Evolutionary conservation across 2,888 invertebrate species (phyloP).

Genomic region (Gari tellinella): DNA sequence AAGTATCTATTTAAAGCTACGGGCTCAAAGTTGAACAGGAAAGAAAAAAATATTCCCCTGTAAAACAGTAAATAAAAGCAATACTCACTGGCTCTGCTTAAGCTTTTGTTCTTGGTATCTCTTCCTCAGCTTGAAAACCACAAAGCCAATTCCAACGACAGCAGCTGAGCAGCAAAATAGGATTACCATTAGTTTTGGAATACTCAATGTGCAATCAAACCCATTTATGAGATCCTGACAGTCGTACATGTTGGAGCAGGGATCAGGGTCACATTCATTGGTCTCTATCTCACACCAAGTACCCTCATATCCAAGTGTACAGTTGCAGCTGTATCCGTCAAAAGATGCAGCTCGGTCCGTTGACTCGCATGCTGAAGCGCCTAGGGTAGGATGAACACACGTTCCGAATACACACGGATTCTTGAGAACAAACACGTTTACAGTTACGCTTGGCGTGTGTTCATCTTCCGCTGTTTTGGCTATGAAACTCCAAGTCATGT

Average conservation of each 20-base stretch:
- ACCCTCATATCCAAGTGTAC: conserved; percentile 60
- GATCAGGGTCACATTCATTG: conserved; percentile 52
- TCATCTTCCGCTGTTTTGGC: conserved; percentile 18
- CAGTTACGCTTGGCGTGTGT: conserved; percentile 40
- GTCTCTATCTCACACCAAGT: conserved; percentile 61
- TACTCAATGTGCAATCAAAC: conserved; percentile 62
- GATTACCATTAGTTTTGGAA: conserved; percentile 53
- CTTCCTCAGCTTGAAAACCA: neutral
- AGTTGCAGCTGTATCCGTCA: conserved; percentile 48
- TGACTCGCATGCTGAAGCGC: conserved; percentile 38
- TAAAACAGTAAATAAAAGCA: no score
- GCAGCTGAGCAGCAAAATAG: conserved; percentile 40
- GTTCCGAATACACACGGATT: conserved; percentile 58
- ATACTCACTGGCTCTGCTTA: conserved; percentile 10
- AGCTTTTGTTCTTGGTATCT: conserved; percentile 3
- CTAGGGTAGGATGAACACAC: conserved; percentile 30
- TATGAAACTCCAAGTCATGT: conserved; percentile 50
- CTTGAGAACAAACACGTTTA: conserved; percentile 35
- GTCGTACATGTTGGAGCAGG: conserved; percentile 61
- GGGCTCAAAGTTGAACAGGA: no score
- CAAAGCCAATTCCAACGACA: neutral
- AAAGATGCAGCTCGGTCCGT: conserved; percentile 47
- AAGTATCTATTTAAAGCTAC: no score
- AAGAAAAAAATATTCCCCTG: no score
- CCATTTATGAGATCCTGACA: conserved; percentile 52